These are phyloP conservation scores for Luscinia luscinia DNA, from an alignment of 2,797 vertebrate genomes.

Conservation along the genomic window DNA sequence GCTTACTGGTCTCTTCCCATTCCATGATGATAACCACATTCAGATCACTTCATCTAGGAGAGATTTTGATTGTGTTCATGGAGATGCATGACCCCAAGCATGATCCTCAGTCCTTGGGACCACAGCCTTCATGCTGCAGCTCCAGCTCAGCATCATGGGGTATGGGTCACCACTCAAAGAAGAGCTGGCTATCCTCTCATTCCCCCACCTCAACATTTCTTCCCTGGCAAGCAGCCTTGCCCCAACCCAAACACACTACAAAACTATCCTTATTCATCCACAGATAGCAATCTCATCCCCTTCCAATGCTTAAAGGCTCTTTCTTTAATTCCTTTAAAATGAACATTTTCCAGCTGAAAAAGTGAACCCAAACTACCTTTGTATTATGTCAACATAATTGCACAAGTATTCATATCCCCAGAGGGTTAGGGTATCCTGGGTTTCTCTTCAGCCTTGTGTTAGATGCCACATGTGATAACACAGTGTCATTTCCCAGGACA, in stretches of 20 bases:
- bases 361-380: not conserved
- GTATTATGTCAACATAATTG: not conserved
- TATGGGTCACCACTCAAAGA: not conserved
- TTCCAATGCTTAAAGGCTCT: not conserved
- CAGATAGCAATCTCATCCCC: not conserved
- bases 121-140: not conserved
- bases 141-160: not conserved
- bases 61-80: not conserved
- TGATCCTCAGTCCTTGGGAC: fast-evolving
- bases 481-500: not conserved
- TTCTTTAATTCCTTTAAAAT: not conserved
- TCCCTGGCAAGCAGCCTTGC: not conserved
- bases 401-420: not conserved
- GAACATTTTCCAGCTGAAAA: not conserved
- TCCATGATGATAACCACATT: not conserved
- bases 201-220: fast-evolving
- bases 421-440: not conserved
- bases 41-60: not conserved
- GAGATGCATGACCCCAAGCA: not conserved
- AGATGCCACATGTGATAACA: not conserved
- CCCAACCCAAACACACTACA: not conserved
- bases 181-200: not conserved
- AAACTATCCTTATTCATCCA: not conserved
- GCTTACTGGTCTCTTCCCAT: not conserved
- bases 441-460: not conserved